Base-by-base conservation (phyloP, 2,113 vertebrate genomes). In the Malurus melanocephalus region DNA sequence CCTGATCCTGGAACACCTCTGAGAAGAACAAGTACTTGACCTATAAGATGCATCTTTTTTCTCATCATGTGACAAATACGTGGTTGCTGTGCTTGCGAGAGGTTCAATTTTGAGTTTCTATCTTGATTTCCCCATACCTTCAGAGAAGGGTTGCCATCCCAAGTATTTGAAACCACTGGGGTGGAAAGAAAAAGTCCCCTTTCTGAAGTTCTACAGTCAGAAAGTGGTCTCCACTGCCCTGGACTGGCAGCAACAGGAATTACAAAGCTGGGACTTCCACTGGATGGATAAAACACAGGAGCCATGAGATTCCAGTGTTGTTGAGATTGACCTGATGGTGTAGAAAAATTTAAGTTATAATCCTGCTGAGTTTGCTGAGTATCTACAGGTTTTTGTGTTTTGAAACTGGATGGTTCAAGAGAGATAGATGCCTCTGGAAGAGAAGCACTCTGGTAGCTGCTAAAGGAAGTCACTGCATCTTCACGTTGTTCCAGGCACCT, bases 1-100 rank as follows among this genome's bases (percentile, higher is more conserved):
- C 99, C 99, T 87, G 98, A 99, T 96, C 99, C 99, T 4, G 99
- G 99, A 91, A 98, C 98, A 14, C 99, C 99, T 96, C 99, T 98
- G 77, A 99, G 98, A 92, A 99, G 96, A 91, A 99, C 97, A 56
- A 99, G 98, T 42, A 99, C 97, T 89, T 96, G 98, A 81, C 98
- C 98, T 81, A 98, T 76, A 30, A 98, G 96, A 51, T 76, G 95
- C 62, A 98, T 97, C 88, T 97, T 98, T 96, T 92, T 98, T 96
- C 95, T 97, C 72, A 89, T 92, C 89, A 80, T 85, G 76, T 96
- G 97, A 95, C 92, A 89, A 91, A 90, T 74, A 55, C 94, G 80
- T 82, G 94, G 66, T 74, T 96, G 85, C 21, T 90, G 94, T 35
- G 78, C 91, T 91, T 92, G 93, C 82, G 85, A 90, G 88, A 96